Percentiles rank a stretch among this genome's conserved stretches.
Evolutionary conservation across 1,140 invertebrate species (phyloP).

Genomic region (Euura lappo): DNA sequence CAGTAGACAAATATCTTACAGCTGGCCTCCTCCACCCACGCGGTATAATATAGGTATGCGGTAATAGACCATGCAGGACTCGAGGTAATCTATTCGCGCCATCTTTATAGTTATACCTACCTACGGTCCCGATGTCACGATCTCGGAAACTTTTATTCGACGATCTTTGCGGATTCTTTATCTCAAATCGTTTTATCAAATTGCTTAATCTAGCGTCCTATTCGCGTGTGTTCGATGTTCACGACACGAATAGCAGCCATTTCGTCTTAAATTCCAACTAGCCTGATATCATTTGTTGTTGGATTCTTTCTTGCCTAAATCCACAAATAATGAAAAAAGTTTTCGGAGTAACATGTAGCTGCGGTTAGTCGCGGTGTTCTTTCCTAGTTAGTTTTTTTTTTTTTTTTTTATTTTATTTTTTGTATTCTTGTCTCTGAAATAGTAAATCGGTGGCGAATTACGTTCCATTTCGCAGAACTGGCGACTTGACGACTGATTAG

Average conservation of each 20-base stretch:
- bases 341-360: too few relatives aligned
- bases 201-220: neutral
- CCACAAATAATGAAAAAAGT: too few relatives aligned
- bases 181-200: neutral
- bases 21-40: too few relatives aligned
- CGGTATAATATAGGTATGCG: neutral
- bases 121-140: neutral
- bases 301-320: neutral
- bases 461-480: neutral
- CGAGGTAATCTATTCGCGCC: neutral
- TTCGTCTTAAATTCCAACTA: neutral
- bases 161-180: neutral
- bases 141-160: neutral
- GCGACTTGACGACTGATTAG: conserved; percentile 1
- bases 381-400: conserved; percentile 10
- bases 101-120: neutral
- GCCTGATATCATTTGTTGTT: neutral
- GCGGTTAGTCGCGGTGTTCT: neutral
- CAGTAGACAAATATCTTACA: too few relatives aligned
- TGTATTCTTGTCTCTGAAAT: neutral
- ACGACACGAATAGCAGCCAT: neutral
- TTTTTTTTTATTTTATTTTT: conserved; percentile 16
- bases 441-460: neutral
- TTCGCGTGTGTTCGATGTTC: too few relatives aligned
- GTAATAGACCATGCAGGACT: neutral